A percentile compares a stretch with the other conserved stretches of the same genome.
These are phyloP conservation scores for Salmo trutta DNA, from an alignment of 2,797 vertebrate genomes.

Conservation along the genomic window DNA sequence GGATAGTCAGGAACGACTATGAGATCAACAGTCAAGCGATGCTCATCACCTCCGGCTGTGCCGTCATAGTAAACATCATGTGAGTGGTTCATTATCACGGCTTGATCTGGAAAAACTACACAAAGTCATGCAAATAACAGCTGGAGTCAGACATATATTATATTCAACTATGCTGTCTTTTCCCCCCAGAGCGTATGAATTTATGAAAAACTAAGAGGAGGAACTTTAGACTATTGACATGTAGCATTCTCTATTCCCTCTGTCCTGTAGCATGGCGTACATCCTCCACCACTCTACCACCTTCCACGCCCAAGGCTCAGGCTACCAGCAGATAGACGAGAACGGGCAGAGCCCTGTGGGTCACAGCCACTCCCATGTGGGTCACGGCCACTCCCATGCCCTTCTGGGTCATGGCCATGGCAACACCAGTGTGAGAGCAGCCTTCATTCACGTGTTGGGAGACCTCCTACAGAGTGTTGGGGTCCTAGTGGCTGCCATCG, in stretches of 20 bases:
- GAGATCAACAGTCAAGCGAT: conserved; percentile 91
- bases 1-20: conserved; percentile 90
- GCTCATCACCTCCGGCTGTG: conserved; percentile 88
- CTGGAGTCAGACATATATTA: neutral
- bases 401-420: conserved; percentile 75
- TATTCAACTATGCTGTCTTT: neutral
- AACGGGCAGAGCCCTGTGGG: conserved; percentile 63
- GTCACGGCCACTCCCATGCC: conserved; percentile 54
- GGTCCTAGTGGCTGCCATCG: conserved; percentile 88
- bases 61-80: conserved; percentile 90
- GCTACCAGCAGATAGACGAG: conserved; percentile 85
- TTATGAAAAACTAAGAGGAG: too few species aligned
- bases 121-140: neutral
- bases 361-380: neutral
- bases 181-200: too few species aligned
- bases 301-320: conserved; percentile 78
- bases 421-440: conserved; percentile 91
- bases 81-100: conserved; percentile 63
- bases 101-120: neutral
- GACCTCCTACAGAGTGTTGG: conserved; percentile 95
- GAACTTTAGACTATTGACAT: neutral
- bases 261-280: conserved; percentile 87
- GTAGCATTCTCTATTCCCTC: conserved; percentile 2
- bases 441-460: conserved; percentile 93
- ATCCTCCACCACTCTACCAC: conserved; percentile 90